phyloP scores from a whole-genome alignment of 2,797 vertebrate species.

The Jordanella pulchra region DNA sequence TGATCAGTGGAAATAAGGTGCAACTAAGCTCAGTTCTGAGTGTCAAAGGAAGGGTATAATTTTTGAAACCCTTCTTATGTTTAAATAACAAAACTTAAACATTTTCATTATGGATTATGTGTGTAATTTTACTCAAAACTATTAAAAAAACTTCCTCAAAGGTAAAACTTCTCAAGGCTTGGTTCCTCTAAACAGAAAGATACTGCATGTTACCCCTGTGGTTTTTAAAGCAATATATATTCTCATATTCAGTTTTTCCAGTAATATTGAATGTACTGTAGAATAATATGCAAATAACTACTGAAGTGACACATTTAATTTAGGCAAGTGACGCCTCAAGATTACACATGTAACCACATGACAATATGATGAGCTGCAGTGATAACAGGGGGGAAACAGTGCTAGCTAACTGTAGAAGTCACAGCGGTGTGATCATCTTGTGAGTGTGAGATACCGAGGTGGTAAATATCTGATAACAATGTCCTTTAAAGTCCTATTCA shows the following conservation, averaged over 20 bases:
- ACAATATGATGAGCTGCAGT: slow-evolving; percentile 31
- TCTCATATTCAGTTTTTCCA: slow-evolving; percentile 21
- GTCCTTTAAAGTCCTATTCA: slow-evolving; percentile 62
- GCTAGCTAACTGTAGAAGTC: slow-evolving; percentile 14
- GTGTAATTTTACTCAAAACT: background rate
- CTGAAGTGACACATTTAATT: slow-evolving; percentile 51
- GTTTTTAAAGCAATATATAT: slow-evolving; percentile 19
- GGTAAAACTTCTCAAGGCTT: no score
- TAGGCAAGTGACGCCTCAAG: slow-evolving; percentile 20
- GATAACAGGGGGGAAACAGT: slow-evolving; percentile 11
- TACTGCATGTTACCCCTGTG: background rate
- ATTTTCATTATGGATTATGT: background rate
- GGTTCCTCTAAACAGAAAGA: no score
- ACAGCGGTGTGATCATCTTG: slow-evolving; percentile 11
- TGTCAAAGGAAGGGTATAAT: background rate
- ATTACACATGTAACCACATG: slow-evolving; percentile 30
- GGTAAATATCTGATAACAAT: slow-evolving; percentile 27
- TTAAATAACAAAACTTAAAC: background rate
- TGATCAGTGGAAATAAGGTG: background rate
- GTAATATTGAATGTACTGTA: slow-evolving; percentile 2
- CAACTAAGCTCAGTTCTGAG: background rate
- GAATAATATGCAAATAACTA: background rate
- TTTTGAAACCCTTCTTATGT: background rate
- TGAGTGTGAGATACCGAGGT: slow-evolving; percentile 12
- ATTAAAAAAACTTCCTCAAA: background rate